Evolutionary conservation across 2,113 vertebrate genomes (phyloP), one percentile per base, ranked within the genome.

Genomic region (Eulemur rufifrons): DNA sequence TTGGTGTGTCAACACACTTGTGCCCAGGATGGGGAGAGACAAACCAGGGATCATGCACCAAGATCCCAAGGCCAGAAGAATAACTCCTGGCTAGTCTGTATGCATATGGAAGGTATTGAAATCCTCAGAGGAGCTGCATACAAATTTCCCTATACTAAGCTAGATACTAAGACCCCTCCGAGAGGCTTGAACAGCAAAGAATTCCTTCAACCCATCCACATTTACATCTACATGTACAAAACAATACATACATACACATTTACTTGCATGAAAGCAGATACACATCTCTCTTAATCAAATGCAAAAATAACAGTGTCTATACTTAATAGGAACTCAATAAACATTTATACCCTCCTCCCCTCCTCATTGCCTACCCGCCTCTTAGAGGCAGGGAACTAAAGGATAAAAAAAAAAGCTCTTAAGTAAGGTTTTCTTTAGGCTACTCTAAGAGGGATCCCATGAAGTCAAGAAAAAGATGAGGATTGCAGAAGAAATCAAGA

Each of bases 371-470:
- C 74, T 66, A 69, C 39, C 87, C 27, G 21, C 12, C 17, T 83
- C 64, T 81, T 89, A 52, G 20, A 95, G 69, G 69, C 82, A 95
- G 83, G 71, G 86, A 89, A 86, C 29, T 66, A 82, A 91, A 86
- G 56, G 34, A 83, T 77, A 50, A 32, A 91, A 34, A 81, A 81
- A 81, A 76, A 63, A 20, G 18, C 39, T 84, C 12, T 66, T 78
- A 89, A 93, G 54, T 73, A 93, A 85, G 64, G 14, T 91, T 95
- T 95, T 69, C 45, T 93, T 96, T 92, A 89, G 85, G 52, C 56
- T 63, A 54, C 39, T 94, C 59, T 34, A 54, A 91, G 86, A 66
- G 61, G 84, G 34, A 81, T 39, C 42, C n/a, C 63, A 20, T 37
- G 25, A 89, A 77, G 64, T 34, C 23, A 74, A 64, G 61, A 37